Evolutionary conservation across 64 coral and sea anemone genomes (phyloP).

Genomic region (Dendrophyllia cribrosa): DNA sequence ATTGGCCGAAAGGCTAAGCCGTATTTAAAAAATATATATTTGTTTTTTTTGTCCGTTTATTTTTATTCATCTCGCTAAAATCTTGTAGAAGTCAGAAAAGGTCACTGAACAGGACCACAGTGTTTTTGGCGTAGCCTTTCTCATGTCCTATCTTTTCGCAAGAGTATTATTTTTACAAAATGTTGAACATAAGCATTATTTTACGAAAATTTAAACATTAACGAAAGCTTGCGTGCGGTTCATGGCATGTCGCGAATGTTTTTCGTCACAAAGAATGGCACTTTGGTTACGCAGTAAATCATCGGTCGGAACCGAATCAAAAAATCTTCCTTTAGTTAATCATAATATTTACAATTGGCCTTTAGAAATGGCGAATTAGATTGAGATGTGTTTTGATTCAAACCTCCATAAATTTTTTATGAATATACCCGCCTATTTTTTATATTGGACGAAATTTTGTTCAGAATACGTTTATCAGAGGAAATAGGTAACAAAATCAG

Average conservation of each 20-base stretch:
- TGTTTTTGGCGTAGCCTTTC: too few species aligned
- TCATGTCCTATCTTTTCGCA: too few species aligned
- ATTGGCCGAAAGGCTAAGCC: too few species aligned
- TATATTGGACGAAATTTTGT: neutral
- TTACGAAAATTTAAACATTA: neutral
- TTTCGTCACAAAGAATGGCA: neutral
- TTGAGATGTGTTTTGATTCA: neutral
- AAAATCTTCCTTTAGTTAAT: neutral
- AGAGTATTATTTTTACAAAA: too few species aligned
- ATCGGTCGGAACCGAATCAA: too few species aligned
- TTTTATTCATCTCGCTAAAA: too few species aligned
- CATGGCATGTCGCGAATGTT: neutral
- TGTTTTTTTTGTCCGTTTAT: too few species aligned
- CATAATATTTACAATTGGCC: neutral
- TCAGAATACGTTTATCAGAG: neutral
- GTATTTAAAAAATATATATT: too few species aligned
- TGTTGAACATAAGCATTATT: too few species aligned
- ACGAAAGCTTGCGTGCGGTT: neutral
- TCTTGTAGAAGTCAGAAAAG: too few species aligned
- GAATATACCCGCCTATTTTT: neutral
- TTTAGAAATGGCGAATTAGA: neutral
- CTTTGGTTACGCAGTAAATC: too few species aligned
- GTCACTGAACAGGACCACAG: too few species aligned
- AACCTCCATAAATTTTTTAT: neutral
- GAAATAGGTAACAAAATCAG: neutral